Evolutionary conservation across 2,113 vertebrate genomes (phyloP), one percentile per base, ranked within the genome.

Genomic region (Sisor rabdophorus): DNA sequence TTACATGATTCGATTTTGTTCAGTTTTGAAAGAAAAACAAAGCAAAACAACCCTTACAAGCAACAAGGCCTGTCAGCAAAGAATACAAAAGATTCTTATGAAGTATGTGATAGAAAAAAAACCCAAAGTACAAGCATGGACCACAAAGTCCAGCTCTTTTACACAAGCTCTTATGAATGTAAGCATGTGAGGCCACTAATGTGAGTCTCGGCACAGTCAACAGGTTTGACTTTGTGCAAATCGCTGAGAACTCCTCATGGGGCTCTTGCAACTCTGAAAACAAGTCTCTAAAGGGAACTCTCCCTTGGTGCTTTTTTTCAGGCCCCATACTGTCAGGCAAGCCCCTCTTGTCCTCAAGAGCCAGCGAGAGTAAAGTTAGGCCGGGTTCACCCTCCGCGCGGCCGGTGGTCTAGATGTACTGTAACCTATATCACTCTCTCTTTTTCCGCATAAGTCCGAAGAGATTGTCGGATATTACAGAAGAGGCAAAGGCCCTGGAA

Each of bases 41-140:
- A 74, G 65, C 85, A 64, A 84, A 80, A 82, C 86, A 87, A 85
- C 73, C 83, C 84, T 80, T 59, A 79, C 53, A 88, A 89, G 89
- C 90, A 91, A 86, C 90, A 89, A 89, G 85, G 87, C 87, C 89
- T 85, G 69, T 82, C 85, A 85, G 87, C 88, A 89, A 85, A 85
- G 77, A 84, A 86, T 82, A 88, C 78, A 88, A 86, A 85, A 79
- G 85, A 85, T 84, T 88, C 83, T 79, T 82, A 82, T 65, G 78
- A 89, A 85, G 84, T 71, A 82, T 81, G 82, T 83, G 85, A 86
- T 83, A 65, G 78, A 72, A 61, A 74, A 20, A 19, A 65, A 67
- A 76, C 52, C 65, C 60, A 76, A 32, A 55, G 56, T 63, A 72
- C 65, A 53, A 67, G 79, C 75, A 78, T 79, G 61, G 79, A 75